These are phyloP conservation scores for Percina caprodes DNA, from an alignment of 2,113 vertebrate species.

Conservation along the genomic window DNA sequence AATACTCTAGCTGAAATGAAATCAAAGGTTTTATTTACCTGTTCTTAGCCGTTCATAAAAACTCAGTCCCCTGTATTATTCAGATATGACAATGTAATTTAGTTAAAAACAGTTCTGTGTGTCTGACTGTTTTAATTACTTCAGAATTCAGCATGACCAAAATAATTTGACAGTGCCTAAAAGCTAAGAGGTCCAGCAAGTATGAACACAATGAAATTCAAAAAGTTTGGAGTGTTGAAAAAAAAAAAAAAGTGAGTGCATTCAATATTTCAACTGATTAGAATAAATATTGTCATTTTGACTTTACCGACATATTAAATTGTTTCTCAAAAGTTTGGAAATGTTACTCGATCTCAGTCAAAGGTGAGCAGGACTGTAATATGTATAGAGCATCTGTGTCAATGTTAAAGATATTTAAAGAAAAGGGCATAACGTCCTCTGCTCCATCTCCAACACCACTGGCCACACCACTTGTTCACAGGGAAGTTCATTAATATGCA, in stretches of 20 bases:
- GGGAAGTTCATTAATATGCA: conserved; percentile 70
- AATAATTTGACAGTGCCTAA: conserved; percentile 72
- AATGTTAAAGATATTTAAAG: background rate
- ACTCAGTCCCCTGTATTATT: conserved; percentile 76
- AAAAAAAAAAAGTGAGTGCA: conserved; percentile 63
- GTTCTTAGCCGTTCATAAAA: conserved; percentile 75
- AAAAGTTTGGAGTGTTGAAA: conserved; percentile 53
- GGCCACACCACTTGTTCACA: conserved; percentile 31
- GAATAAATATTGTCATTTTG: conserved; percentile 21
- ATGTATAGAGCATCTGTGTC: background rate
- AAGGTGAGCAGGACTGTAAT: background rate
- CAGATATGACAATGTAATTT: conserved; percentile 83
- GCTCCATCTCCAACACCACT: conserved; percentile 25
- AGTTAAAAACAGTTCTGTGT: conserved; percentile 65
- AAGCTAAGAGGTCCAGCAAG: conserved; percentile 64
- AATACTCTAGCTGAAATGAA: conserved; percentile 83
- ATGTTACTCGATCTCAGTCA: background rate
- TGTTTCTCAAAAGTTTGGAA: conserved; percentile 42
- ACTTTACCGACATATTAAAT: conserved; percentile 35
- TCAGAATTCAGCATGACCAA: conserved; percentile 84
- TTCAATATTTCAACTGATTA: conserved; percentile 49
- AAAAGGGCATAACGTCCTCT: background rate
- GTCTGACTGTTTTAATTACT: conserved; percentile 84
- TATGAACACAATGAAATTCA: conserved; percentile 64
- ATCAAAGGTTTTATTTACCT: conserved; percentile 86